Evolutionary conservation across 1,140 invertebrate genomes (phyloP), one percentile per base, ranked within the genome.

Genomic region (Solenopsis invicta): DNA sequence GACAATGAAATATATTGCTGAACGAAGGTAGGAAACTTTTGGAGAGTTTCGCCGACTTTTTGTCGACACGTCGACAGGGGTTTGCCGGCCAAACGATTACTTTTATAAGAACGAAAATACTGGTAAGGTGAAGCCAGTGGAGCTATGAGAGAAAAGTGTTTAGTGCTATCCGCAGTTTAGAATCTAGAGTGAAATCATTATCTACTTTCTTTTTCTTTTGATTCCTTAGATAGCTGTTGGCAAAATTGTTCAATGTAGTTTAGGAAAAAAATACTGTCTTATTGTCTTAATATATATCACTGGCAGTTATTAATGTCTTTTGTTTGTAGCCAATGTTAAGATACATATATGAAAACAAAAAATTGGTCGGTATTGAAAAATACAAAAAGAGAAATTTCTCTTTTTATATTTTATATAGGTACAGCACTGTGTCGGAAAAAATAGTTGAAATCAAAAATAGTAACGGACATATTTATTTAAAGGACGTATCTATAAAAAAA

Each of bases 1-100:
- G 80, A 84, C 80, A 84, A 62, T 84, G 80, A 84, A 84, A 84
- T 84, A 84, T 84, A 54, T 50, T 34, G 80, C 37, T 37, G 80
- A 37, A 75, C 24, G 69, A 34, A 84, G 80, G 24, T 34, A 34
- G 54, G 34, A 75, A 84, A 74, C 24, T 84, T 82, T 75, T 54
- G 21, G 80, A 29, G 41, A 84, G 80, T 75, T 84, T 75, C 56
- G 45, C 13, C 24, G 69, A 75, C 80, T 74, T 84, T 75, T 74
- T 75, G 69, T 9, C 80, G 67, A 21, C 69, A 21, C 54, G 41
- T 84, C 54, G 80, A 13, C 80, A 10, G n/a, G 24, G 41, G 56
- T 84, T 84, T 48, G 54, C 80, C 80, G 80, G 80, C 54, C 69
- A 84, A 84, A 84, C 80, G 80, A 56, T 84, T 84, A 84, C 69